Conservation (phyloP, 2,888 invertebrate species). For the Callinectes sapidus region DNA sequence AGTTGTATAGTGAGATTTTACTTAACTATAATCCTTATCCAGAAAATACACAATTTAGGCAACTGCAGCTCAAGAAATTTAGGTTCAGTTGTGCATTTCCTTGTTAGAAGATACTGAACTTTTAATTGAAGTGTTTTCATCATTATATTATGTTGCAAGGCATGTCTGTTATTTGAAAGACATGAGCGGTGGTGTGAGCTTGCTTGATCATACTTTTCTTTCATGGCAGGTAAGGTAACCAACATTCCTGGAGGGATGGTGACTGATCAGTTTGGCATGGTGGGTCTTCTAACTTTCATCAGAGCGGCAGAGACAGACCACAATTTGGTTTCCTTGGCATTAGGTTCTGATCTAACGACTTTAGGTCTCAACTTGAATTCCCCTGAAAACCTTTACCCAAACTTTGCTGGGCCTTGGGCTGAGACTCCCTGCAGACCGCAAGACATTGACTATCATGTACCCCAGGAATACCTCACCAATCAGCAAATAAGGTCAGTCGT, state of each 20-base stretch:
- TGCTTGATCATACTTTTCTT: conserved; percentile 38
- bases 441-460: conserved; percentile 98
- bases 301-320: conserved; percentile 98
- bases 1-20: no score
- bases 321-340: conserved; percentile 94
- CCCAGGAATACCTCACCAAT: conserved; percentile 98
- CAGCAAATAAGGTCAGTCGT: conserved; percentile 85
- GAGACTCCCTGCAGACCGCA: conserved; percentile 98
- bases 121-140: not conserved
- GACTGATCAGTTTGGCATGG: conserved; percentile 99
- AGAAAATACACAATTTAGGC: no score
- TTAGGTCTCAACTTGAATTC: conserved; percentile 98
- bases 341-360: conserved; percentile 98
- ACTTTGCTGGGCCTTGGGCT: conserved; percentile 99
- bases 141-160: not conserved
- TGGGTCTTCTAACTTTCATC: conserved; percentile 97
- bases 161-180: not conserved
- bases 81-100: not conserved
- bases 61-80: no score
- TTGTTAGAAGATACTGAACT: not conserved
- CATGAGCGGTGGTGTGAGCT: not conserved
- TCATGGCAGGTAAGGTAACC: conserved; percentile 89
- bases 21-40: no score
- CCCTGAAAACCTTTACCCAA: conserved; percentile 97
- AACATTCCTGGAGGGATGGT: conserved; percentile 99